Evolutionary conservation across 2,888 invertebrate species (phyloP), one percentile per base, ranked within the genome.

Genomic region (Ophion slaviceki): DNA sequence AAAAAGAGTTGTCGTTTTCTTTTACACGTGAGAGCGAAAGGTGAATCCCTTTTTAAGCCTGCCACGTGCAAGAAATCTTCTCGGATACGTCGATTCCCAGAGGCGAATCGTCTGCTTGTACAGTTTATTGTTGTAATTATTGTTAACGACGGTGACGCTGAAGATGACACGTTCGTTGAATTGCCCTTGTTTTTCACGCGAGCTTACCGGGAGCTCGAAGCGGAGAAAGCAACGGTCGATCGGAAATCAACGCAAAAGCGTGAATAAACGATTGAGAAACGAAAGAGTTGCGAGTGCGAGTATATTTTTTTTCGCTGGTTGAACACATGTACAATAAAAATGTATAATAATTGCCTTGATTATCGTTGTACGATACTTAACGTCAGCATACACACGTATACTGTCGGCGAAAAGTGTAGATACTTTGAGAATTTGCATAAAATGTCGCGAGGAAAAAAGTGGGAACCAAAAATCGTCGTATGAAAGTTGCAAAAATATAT

Each of bases 331-430:
- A 78, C 66, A 75, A 80, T 78, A 78, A 74, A 6, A 53, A 70
- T 85, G 78, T 85, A 83, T 67, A 72, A 85, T 79, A 77, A 80
- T 77, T 24, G 36, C 72, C 70, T 85, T 83, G 82, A 85, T 85
- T 87, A 85, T 86, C 81, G 71, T 76, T 75, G 76, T 84, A 57
- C 77, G 62, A 77, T 78, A 57, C 17, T 66, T 32, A 36, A 53
- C 45, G 8, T 57, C 32, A 17, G 20, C 45, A 20, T 66, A 14
- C 28, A 32, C 28, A 32, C 66, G 28, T 28, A 28, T 17, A 14
- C 57, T 57, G n/a, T 17, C 4, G 10, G n/a, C n/a, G n/a, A 57
- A 5, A 57, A 57, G 57, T 40, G 40, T 40, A 40, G 8, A 40
- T 40, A 40, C 40, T 40, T 40, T 40, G 6, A 7, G 40, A 40